These are phyloP conservation scores for Turnix velox DNA, from an alignment of 2,113 vertebrate genomes.

Conservation along the genomic window DNA sequence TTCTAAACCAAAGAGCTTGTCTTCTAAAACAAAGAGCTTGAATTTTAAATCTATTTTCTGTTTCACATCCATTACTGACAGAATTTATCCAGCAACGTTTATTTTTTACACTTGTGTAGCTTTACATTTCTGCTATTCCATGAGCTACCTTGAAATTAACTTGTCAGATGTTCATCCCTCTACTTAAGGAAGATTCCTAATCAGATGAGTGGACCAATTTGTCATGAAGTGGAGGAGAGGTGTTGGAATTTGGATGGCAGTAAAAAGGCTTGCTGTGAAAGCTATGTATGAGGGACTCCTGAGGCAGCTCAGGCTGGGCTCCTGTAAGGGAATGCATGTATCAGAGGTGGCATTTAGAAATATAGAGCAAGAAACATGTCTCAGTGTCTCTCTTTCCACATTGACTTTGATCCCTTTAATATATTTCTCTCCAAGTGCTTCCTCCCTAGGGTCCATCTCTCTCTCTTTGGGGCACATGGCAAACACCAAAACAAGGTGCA, in stretches of 20 bases:
- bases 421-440: neutral
- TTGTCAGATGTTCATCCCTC: neutral
- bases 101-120: neutral
- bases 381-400: accelerated
- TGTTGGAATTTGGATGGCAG: neutral
- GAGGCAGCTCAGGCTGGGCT: neutral
- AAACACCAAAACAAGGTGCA: neutral
- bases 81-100: constrained; percentile 15
- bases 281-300: neutral
- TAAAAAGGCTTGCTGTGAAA: neutral
- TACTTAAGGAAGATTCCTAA: constrained; percentile 1
- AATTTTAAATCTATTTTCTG: constrained; percentile 41
- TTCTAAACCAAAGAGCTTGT: neutral
- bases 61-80: constrained; percentile 21
- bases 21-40: neutral
- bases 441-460: neutral
- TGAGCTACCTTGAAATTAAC: constrained; percentile 55
- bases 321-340: neutral
- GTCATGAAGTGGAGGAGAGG: neutral
- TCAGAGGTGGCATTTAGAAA: neutral
- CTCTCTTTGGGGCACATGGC: neutral
- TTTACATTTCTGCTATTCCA: neutral
- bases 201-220: constrained; percentile 24
- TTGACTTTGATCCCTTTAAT: neutral
- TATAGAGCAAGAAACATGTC: accelerated